phyloP scores from a whole-genome alignment of 2,797 vertebrate species.

The Craterocephalus amniculus region DNA sequence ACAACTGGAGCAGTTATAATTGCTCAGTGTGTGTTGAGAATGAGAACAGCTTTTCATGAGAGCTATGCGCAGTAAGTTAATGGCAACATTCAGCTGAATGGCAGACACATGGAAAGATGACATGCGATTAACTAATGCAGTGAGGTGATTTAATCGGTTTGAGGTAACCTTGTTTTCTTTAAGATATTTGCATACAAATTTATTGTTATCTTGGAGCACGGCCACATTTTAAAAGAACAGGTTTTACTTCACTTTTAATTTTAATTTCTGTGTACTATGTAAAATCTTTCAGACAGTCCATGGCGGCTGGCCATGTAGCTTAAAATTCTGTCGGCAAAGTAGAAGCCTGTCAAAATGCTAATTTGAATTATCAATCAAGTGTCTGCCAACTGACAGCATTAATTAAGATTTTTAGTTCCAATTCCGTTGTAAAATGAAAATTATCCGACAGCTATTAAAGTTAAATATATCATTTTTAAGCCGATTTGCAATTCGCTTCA shows the following conservation, averaged over 20 bases:
- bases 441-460: slow-evolving; percentile 6
- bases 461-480: slow-evolving; percentile 19
- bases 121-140: slow-evolving; percentile 64
- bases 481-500: slow-evolving; percentile 5
- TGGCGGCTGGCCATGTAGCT: not conserved
- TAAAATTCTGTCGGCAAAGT: not conserved
- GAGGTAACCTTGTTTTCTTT: slow-evolving; percentile 27
- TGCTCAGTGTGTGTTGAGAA: slow-evolving; percentile 62
- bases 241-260: slow-evolving; percentile 12
- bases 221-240: not conserved
- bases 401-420: not conserved
- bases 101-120: slow-evolving; percentile 78
- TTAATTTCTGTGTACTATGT: too few species aligned
- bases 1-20: slow-evolving; percentile 65
- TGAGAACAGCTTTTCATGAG: slow-evolving; percentile 59
- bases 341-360: not conserved
- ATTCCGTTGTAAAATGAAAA: not conserved
- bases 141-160: slow-evolving; percentile 53
- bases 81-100: slow-evolving; percentile 73
- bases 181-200: slow-evolving; percentile 25
- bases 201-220: slow-evolving; percentile 7
- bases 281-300: not conserved
- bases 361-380: not conserved
- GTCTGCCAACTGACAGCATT: not conserved
- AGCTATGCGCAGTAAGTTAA: slow-evolving; percentile 73